A percentile compares a stretch with the other conserved stretches of the same genome.
Evolutionary conservation across 2,797 vertebrate species (phyloP).

Genomic region (Silurus aristotelis): DNA sequence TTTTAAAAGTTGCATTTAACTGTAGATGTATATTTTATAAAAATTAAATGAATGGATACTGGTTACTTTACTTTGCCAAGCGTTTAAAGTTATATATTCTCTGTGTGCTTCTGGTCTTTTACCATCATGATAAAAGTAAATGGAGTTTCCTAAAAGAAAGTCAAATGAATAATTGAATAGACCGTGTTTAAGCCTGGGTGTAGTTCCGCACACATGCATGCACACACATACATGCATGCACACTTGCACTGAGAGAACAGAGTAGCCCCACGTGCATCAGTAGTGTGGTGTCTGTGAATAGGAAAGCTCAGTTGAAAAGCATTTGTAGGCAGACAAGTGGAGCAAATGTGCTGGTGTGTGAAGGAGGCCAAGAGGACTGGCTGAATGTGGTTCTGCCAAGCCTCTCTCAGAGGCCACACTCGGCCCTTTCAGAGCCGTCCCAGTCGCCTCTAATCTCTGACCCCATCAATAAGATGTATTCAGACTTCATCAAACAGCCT

Average conservation of each 20-base stretch:
- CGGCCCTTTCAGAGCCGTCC: conserved; percentile 67
- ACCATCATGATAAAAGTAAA: not conserved
- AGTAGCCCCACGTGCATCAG: conserved; percentile 53
- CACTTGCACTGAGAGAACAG: conserved; percentile 46
- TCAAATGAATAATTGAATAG: conserved; percentile 3
- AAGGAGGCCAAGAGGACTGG: conserved; percentile 52
- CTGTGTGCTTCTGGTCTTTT: not conserved
- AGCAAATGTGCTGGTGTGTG: conserved; percentile 67
- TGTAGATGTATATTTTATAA: not conserved
- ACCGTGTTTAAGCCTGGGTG: not conserved
- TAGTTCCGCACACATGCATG: not conserved
- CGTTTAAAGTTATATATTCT: not conserved
- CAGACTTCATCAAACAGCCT: conserved; percentile 78
- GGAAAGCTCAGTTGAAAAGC: conserved; percentile 62
- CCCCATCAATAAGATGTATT: conserved; percentile 82
- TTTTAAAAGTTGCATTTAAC: not conserved
- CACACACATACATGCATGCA: conserved; percentile 29
- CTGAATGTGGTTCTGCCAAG: conserved; percentile 61
- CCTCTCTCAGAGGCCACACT: conserved; percentile 62
- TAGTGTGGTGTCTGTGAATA: conserved; percentile 52
- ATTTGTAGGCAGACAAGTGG: conserved; percentile 75
- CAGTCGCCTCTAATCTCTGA: conserved; percentile 78
- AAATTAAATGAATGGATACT: not conserved
- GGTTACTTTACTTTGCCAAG: not conserved
- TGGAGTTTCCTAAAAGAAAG: not conserved